A percentile compares a stretch with the other conserved stretches of the same genome.
These are phyloP conservation scores for Recurvirostra avosetta DNA, from an alignment of 2,113 vertebrate species.

Conservation along the genomic window DNA sequence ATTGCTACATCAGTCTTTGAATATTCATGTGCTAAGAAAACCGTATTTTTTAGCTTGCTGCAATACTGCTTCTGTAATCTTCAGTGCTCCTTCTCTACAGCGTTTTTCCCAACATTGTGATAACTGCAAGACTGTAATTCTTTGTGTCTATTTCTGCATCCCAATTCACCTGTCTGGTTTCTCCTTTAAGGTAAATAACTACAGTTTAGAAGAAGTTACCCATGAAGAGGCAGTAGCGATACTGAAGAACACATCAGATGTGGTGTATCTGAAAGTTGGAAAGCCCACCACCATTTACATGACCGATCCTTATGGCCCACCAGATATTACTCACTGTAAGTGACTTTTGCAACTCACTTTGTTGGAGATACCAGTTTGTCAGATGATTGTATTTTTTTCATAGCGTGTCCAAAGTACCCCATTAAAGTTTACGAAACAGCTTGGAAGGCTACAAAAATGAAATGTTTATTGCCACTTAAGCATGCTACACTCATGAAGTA, in stretches of 20 bases:
- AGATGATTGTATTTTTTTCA: neutral
- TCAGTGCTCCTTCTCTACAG: neutral
- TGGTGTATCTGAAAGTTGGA: constrained; percentile 94
- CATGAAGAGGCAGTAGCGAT: constrained; percentile 97
- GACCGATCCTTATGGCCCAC: constrained; percentile 93
- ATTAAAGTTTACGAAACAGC: neutral
- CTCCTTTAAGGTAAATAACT: constrained; percentile 89
- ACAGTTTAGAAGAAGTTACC: constrained; percentile 95
- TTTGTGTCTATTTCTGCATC: neutral
- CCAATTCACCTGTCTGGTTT: neutral
- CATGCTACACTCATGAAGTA: neutral
- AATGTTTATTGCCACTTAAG: neutral
- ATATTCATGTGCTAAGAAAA: neutral
- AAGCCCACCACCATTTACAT: constrained; percentile 95
- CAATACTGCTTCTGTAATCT: neutral
- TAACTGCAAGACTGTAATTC: neutral
- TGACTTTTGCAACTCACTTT: constrained; percentile 16
- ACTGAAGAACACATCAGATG: constrained; percentile 95
- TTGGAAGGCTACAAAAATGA: neutral
- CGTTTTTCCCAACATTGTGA: neutral
- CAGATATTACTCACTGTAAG: constrained; percentile 97
- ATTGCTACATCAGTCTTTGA: neutral
- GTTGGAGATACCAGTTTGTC: neutral
- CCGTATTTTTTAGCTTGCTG: neutral
- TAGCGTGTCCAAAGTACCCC: neutral